Conservation (phyloP, 1,140 invertebrate genomes). For the Acromyrmex charruanus region DNA sequence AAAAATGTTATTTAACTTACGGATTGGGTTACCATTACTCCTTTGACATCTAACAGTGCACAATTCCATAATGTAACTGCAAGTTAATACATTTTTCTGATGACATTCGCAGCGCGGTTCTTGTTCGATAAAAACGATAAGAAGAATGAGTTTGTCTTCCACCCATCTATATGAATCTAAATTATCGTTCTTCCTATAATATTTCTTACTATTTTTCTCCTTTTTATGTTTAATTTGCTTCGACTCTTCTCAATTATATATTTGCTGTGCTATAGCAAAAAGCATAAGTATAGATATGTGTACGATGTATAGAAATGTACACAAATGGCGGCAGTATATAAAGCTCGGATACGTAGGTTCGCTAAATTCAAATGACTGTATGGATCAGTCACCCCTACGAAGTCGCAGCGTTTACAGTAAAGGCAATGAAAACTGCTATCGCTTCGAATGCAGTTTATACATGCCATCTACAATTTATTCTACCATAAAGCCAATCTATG, state of each 20-base stretch:
- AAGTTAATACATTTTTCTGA: constrained; percentile 24
- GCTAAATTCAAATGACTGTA: constrained; percentile 15
- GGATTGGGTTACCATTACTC: too few relatives aligned
- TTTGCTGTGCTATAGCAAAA: neutral
- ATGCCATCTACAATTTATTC: constrained; percentile 23
- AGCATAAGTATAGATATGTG: neutral
- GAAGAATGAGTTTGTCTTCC: neutral
- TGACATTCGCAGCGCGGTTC: neutral
- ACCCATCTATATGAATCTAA: neutral
- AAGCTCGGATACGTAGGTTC: neutral
- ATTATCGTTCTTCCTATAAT: neutral
- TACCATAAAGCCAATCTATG: constrained; percentile 29
- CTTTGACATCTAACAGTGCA: too few relatives aligned
- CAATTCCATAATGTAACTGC: neutral
- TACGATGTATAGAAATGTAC: neutral
- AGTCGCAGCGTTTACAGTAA: neutral
- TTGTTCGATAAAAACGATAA: neutral
- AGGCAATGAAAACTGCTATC: neutral
- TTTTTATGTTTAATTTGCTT: neutral
- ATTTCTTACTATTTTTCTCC: neutral
- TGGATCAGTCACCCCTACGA: neutral
- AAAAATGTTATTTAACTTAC: too few relatives aligned
- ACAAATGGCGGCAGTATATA: neutral
- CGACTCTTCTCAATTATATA: neutral
- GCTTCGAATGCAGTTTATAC: constrained; percentile 7